These are phyloP conservation scores for Muntiacus muntjak DNA, from an alignment of 2,113 vertebrate genomes.

Conservation along the genomic window DNA sequence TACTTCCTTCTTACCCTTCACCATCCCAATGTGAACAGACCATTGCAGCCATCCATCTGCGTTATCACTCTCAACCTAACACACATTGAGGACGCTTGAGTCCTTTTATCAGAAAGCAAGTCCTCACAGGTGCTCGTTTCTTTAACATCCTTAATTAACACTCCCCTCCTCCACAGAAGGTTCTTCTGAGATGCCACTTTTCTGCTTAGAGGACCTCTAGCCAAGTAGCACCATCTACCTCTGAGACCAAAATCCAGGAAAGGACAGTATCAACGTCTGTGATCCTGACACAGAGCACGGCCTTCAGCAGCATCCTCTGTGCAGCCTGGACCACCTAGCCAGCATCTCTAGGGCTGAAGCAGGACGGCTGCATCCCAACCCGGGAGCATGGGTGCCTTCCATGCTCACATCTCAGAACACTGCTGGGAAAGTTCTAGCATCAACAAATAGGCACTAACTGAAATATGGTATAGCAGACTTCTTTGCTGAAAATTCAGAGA, in stretches of 20 bases:
- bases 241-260: neutral
- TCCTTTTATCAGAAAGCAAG: neutral
- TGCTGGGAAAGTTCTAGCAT: neutral
- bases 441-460: neutral
- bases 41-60: neutral
- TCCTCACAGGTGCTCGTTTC: neutral
- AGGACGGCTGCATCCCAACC: too few species aligned
- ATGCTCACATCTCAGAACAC: neutral
- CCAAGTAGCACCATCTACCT: neutral
- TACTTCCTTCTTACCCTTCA: neutral
- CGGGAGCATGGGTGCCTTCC: rapidly evolving
- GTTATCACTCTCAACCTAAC: neutral
- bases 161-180: neutral
- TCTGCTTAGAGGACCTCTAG: neutral
- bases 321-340: too few species aligned
- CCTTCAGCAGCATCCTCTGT: neutral
- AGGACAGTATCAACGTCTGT: neutral
- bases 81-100: neutral
- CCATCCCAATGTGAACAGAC: neutral
- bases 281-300: neutral
- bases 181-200: neutral
- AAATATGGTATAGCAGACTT: neutral
- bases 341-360: neutral
- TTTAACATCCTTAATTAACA: neutral
- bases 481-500: neutral